Evolutionary conservation across 1,140 invertebrate species (phyloP), one percentile per base, ranked within the genome.

Genomic region (Bursaphelenchus mucronatus): DNA sequence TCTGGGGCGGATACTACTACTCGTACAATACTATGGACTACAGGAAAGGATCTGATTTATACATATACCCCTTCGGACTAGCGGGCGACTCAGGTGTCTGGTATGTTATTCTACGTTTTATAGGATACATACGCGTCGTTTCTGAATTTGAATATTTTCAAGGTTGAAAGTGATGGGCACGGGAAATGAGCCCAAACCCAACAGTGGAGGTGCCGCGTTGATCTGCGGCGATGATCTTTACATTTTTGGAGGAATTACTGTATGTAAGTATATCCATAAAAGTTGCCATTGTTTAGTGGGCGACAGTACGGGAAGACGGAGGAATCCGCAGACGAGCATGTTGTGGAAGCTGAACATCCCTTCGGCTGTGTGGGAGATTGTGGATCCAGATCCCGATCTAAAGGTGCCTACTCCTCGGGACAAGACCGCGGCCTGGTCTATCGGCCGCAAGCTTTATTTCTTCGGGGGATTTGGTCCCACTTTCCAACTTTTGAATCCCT

Each of bases 381-480:
- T 50, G 13, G 13, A 66, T 55, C n/a, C 47, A n/a, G 11, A 17
- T 10, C 15, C 3, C 41, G 44, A 62, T 40, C 5, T 15, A 43
- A 64, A 51, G 44, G 3, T 64, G 13, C 64, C 64, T 3, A 67
- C 64, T 1, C 64, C 64, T 10, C 67, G 64, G 21, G 61, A 63
- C 30, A 63, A 63, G 61, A 64, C 30, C 11, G 61, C 61, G 13
- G 55, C 59, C 15, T 63, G 61, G 61, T 13, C 59, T 15, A 13
- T 65, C 40, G 17, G 15, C 44, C 4, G 21, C 49, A 6, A 49
- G n/a, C n/a, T 66, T 21, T 66, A 54, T 49, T 66, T 19, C 21
- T 66, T 68, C 11, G 64, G 64, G 11, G 64, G 64, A 11, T 66
- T 67, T 39, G 64, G 64, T 1, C 21, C 64, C 46, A 8, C 47